Conservation (phyloP, 2,888 invertebrate species). For the Gryllus longicercus region DNA sequence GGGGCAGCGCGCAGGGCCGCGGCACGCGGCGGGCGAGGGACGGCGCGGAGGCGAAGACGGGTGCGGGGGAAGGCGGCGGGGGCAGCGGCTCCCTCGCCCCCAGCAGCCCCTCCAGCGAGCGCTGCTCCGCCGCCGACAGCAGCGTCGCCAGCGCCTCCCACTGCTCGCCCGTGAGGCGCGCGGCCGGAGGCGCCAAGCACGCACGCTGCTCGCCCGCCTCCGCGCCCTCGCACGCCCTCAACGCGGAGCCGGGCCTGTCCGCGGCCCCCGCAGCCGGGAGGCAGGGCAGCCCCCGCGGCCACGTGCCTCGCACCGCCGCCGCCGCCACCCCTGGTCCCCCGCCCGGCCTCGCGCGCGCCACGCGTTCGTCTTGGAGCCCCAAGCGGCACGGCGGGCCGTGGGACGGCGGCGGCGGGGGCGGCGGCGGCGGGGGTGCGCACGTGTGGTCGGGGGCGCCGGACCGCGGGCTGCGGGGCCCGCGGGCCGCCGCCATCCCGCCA, state of each 20-base stretch:
- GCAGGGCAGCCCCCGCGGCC: too few relatives aligned
- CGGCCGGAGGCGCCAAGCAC: not conserved
- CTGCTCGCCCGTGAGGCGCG: not conserved
- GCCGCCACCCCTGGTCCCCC: not conserved
- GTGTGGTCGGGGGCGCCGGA: not conserved
- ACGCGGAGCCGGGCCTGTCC: not conserved
- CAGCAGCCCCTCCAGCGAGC: conserved; percentile 1
- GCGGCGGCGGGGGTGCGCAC: not conserved
- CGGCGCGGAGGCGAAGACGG: not conserved
- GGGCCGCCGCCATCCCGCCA: not conserved
- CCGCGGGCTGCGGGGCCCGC: not conserved
- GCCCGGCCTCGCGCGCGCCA: not conserved
- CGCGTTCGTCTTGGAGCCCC: not conserved
- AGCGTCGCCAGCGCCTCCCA: not conserved
- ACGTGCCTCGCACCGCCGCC: not conserved
- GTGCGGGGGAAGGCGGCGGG: not conserved
- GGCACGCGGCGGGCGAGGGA: not conserved
- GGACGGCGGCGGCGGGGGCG: not conserved
- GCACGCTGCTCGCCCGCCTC: not conserved
- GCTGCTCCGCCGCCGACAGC: not conserved
- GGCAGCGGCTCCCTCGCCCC: not conserved
- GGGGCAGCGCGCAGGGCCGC: not conserved
- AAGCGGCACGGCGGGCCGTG: not conserved
- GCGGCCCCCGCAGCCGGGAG: not conserved
- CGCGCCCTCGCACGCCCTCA: not conserved